Evolutionary conservation across 2,888 invertebrate species (phyloP), one percentile per base, ranked within the genome.

Genomic region (Nomada hirtipes): DNA sequence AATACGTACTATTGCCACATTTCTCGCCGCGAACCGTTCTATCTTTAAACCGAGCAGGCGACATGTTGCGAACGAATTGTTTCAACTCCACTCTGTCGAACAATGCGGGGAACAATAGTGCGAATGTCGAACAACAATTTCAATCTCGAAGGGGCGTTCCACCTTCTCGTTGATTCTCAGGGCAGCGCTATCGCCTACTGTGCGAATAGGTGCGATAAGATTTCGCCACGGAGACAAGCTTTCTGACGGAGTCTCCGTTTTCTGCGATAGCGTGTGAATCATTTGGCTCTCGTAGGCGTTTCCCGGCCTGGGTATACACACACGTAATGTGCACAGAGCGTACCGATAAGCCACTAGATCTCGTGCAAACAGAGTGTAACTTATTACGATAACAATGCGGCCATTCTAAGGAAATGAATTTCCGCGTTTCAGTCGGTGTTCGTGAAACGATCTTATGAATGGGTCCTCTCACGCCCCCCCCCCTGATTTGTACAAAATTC

Each of bases 181-280:
- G 47, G 15, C 11, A 44, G 0, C 2, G 47, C 68, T 68, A 61
- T 59, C 55, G 50, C 11, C 60, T 63, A 42, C 53, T 15, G 52
- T 44, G 36, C 15, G 4, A 52, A 73, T 29, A 44, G 61, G 23
- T 47, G 2, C 36, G 83, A 69, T 71, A 77, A 82, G 83, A 79
- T 68, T 52, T 53, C 47, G 18, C 50, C 15, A 50, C 26, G 50
- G 29, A 64, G 64, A 64, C 50, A 26, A 44, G 47, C 26, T 18
- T 26, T 76, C 70, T 26, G 72, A 60, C 18, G 11, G 55, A 57
- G 61, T 63, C 50, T 57, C 55, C 60, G 79, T 82, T 89, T 89
- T 83, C 83, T 83, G 57, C 70, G 80, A 78, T 74, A 68, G 36
- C 84, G 81, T 84, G 76, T 89, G 88, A 89, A 88, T 89, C 89